Evolutionary conservation across 1,140 invertebrate species (phyloP), one percentile per base, ranked within the genome.

Genomic region (Hermatobates lingyangjiaoensis): DNA sequence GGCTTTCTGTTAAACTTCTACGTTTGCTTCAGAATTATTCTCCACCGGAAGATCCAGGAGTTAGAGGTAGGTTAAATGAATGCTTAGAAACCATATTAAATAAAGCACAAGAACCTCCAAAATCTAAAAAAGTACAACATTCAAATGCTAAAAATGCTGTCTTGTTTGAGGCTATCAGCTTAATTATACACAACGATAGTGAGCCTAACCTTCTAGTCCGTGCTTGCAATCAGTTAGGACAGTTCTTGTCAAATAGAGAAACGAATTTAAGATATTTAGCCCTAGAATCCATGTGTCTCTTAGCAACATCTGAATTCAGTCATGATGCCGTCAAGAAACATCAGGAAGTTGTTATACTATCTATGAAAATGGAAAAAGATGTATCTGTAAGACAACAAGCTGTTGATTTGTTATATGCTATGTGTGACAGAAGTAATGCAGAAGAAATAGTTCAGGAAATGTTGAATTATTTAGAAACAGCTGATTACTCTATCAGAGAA

Each of bases 301-400:
- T 99, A 58, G 95, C 96, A 21, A 98, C 92, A 10, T 98, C 94
- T 1, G 96, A 99, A 71, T 98, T 98, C 66, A 98, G 94, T 27
- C 95, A 98, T 69, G 96, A 99, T 67, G 96, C 96, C 56, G 95
- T 99, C 0, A 99, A 99, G 66, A 98, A 98, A 64, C 96, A 99
- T 66, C 95, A 98, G 70, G 95, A 99, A 70, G 96, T 97, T 20
- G 95, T 99, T 27, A 97, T 99, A 57, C 76, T 94, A 45, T 96
- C 96, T 2, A 87, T 99, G 75, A 99, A 99, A 76, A 97, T 94
- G 78, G 96, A 99, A 68, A 86, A 96, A 61, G 96, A 99, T 73
- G 94, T 98, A 0, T 97, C 92, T 53, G 95, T 99, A 1, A 75
- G 96, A 54, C 96, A 99, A 62, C 81, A 95, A 64, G 96, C 96